Base-by-base conservation (phyloP, 2,797 vertebrate species). In the Anabacerthia variegaticeps region DNA sequence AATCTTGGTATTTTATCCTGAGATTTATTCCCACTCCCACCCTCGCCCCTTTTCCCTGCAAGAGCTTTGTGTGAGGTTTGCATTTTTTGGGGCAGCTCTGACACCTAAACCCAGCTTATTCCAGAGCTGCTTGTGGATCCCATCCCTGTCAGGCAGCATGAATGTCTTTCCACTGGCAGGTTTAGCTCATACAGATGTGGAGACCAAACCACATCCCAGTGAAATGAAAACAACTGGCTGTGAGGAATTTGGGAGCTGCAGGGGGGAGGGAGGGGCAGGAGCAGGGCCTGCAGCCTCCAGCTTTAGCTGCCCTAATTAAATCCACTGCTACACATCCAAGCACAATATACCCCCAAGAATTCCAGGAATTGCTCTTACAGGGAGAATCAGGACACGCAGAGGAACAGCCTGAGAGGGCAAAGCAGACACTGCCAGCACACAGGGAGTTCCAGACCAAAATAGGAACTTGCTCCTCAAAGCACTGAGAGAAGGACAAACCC, bases 391-490 rank as follows among this genome's bases (percentile, higher is more conserved):
- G 85, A 68, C 95, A 86, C 36, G 34, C 55, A 27, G 6, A 11
- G n/a, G 46, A 63, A 49, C 39, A 77, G 44, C 21, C 58, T 54
- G 51, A 43, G 76, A 94, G 89, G 74, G 52, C 84, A 89, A 58
- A 79, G 34, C 76, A 66, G 62, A 23, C 44, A 9, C 73, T 34
- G 59, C 27, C 58, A 81, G 66, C 7, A 51, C 21, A 22, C 36
- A 11, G 82, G 77, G 88, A 96, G 55, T 14, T 94, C 20, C 73
- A 78, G 77, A 89, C 91, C 77, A 78, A 94, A 96, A 92, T 88
- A 93, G 88, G 73, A 93, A 48, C 68, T 37, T 51, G 76, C 19
- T 90, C 46, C 66, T 86, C 79, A 67, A 37, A 82, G 66, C 67
- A 93, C 34, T 1, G 12, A 32, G 24, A 72, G 63, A 19, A 93